phyloP scores from a whole-genome alignment of 1,140 invertebrate genomes.

The Trachymyrmex cornetzi region DNA sequence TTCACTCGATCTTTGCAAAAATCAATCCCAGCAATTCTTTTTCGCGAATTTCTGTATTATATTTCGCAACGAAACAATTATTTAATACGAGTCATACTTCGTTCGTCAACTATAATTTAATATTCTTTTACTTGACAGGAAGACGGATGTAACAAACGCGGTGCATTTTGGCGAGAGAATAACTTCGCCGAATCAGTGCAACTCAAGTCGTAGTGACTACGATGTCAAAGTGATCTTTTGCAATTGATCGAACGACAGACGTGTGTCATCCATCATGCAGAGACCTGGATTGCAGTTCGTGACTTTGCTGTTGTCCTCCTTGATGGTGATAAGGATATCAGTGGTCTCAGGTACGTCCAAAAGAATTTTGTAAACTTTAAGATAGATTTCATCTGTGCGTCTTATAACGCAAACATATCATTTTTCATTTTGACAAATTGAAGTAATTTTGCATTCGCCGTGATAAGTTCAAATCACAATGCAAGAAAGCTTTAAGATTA shows the following conservation, averaged over 20 bases:
- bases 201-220: conserved; percentile 23
- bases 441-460: not conserved
- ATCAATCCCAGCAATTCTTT: not conserved
- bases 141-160: conserved; percentile 26
- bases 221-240: conserved; percentile 46
- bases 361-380: conserved; percentile 10
- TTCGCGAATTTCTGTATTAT: not conserved
- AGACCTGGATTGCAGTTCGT: conserved; percentile 19
- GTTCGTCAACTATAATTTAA: not conserved
- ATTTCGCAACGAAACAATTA: not conserved
- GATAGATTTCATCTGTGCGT: not conserved
- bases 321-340: conserved; percentile 23
- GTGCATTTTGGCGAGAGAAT: conserved; percentile 35
- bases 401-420: conserved; percentile 6
- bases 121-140: conserved; percentile 6
- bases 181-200: conserved; percentile 28
- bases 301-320: conserved; percentile 35
- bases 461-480: not conserved
- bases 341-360: conserved; percentile 25
- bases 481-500: not conserved
- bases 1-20: not conserved
- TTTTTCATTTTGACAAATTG: conserved; percentile 2
- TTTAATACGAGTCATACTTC: not conserved
- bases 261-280: conserved; percentile 41
- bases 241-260: conserved; percentile 34